Evolutionary conservation across 2,113 vertebrate genomes (phyloP).

Genomic region (Macaca mulatta): DNA sequence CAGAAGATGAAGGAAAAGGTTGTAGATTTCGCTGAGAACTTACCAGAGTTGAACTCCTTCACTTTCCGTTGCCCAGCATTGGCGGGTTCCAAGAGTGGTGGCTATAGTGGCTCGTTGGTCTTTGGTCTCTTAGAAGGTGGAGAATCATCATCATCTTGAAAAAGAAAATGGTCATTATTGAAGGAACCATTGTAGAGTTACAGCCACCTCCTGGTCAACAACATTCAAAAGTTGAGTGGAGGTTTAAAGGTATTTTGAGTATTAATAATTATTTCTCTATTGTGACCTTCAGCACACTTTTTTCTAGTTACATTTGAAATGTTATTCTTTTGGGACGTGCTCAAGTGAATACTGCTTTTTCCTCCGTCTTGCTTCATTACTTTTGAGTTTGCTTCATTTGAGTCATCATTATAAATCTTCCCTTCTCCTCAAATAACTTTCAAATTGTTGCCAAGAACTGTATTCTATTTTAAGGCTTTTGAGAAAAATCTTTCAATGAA

Average conservation of each 20-base stretch:
- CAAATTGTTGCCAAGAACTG: background rate
- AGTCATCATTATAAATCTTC: background rate
- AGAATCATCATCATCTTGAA: conserved; percentile 84
- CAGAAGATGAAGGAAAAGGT: no score
- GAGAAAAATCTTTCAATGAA: background rate
- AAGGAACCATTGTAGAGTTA: background rate
- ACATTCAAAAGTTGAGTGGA: no score
- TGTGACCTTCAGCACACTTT: background rate
- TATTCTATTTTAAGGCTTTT: background rate
- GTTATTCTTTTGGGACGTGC: background rate
- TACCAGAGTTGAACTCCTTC: conserved; percentile 85
- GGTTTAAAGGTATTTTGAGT: background rate
- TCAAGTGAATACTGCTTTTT: background rate
- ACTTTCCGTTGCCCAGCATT: conserved; percentile 79
- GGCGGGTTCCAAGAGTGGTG: conserved; percentile 49
- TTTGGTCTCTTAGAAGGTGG: conserved; percentile 48
- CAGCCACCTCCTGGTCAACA: background rate
- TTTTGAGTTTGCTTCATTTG: background rate
- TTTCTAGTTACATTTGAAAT: background rate
- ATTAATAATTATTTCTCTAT: no score
- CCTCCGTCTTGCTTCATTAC: background rate
- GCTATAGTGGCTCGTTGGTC: no score
- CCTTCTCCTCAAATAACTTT: background rate
- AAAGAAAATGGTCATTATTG: conserved; percentile 55
- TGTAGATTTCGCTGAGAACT: background rate